phyloP scores from a whole-genome alignment of 2,888 invertebrate species.

The Graphium colonna region DNA sequence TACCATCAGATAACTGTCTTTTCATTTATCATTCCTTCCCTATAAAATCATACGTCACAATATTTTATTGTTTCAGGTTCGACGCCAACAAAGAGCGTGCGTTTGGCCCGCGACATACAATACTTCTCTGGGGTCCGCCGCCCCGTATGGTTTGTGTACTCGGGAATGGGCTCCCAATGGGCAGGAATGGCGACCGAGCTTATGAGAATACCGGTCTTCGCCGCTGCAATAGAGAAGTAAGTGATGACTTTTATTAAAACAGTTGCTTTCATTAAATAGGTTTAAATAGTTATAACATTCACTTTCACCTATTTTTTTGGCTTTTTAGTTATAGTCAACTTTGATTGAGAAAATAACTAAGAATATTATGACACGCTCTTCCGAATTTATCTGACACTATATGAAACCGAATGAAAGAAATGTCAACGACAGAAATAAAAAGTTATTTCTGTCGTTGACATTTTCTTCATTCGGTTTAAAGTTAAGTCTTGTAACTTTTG shows the following conservation, averaged over 20 bases:
- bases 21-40: too few relatives aligned
- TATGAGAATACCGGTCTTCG: conserved; percentile 87
- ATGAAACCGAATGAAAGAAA: too few relatives aligned
- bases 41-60: too few relatives aligned
- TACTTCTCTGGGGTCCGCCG: conserved; percentile 82
- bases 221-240: conserved; percentile 83
- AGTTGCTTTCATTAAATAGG: background rate
- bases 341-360: too few relatives aligned
- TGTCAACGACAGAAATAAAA: too few relatives aligned
- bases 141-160: conserved; percentile 93
- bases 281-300: background rate
- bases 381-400: too few relatives aligned
- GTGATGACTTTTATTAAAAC: conserved; percentile 22
- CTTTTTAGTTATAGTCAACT: background rate
- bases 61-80: too few relatives aligned
- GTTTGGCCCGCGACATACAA: conserved; percentile 72
- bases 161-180: conserved; percentile 96
- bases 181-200: conserved; percentile 89
- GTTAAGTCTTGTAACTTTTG: too few relatives aligned
- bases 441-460: too few relatives aligned
- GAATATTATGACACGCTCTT: too few relatives aligned
- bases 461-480: too few relatives aligned
- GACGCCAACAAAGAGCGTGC: conserved; percentile 51
- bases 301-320: background rate
- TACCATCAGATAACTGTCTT: too few relatives aligned